Conservation (phyloP, 2,888 invertebrate species). For the Napeogenes inachia region DNA sequence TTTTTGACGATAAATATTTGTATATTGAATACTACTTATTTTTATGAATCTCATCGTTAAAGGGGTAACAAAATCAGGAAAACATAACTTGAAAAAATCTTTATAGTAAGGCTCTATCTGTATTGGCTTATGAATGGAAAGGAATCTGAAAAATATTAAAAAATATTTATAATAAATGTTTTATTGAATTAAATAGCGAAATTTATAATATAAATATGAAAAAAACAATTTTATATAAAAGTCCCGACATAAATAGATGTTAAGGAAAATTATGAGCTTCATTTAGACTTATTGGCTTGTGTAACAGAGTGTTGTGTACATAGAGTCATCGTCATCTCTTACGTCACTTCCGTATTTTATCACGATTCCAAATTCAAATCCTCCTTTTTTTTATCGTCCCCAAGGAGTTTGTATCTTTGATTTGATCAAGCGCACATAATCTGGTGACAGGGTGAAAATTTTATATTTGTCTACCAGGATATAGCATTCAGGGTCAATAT, state of each 20-base stretch:
- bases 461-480: constrained; percentile 67
- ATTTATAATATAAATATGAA: constrained; percentile 8
- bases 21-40: too few relatives aligned
- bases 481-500: constrained; percentile 32
- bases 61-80: too few relatives aligned
- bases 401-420: constrained; percentile 16
- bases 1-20: too few relatives aligned
- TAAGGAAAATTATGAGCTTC: constrained; percentile 76
- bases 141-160: too few relatives aligned
- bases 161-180: too few relatives aligned
- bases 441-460: constrained; percentile 71
- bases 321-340: constrained; percentile 48
- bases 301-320: constrained; percentile 64
- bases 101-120: too few relatives aligned
- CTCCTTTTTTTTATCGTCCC: neutral
- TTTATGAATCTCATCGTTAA: too few relatives aligned
- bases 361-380: constrained; percentile 15
- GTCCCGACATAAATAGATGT: constrained; percentile 63
- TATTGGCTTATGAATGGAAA: too few relatives aligned
- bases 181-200: neutral
- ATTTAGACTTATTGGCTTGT: constrained; percentile 74
- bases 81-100: too few relatives aligned
- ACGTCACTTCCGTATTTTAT: constrained; percentile 38
- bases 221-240: constrained; percentile 32
- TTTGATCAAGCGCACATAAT: constrained; percentile 63